Evolutionary conservation across 35 echinoderm and acorn worm species (phyloP), one percentile per base, ranked within the genome.

Genomic region (Lytechinus pictus): DNA sequence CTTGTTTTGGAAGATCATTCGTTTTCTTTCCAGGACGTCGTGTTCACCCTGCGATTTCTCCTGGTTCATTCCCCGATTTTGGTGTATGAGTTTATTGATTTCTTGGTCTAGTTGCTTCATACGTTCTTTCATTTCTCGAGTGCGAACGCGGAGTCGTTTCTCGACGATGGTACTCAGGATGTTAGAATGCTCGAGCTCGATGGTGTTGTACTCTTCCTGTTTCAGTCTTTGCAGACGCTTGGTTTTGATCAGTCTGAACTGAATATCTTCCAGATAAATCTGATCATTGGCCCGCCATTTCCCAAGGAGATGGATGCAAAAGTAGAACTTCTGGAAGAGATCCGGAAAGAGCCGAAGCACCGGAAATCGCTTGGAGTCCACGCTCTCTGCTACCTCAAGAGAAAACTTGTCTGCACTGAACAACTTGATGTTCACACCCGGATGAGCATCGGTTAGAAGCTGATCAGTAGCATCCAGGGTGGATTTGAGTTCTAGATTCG

Each of bases 291-390:
- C 97, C 1, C 98, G 95, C 98, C 98, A 99, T 95, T 95, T 97
- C 21, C 96, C 98, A 14, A 99, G 72, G 10, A 99, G 96, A 53
- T 98, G 97, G 24, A 98, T 92, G n/a, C 61, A 86, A 53, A 98
- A 97, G 92, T 99, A 96, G 52, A 99, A 99, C 93, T 99, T 99
- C 91, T 99, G 98, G 94, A 99, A 98, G 86, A 99, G 57, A 95
- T 99, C 98, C 8, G 98, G 98, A 52, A 98, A 97, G 27, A 99
- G 86, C 61, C 97, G 61, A 10, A 99, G 94, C 9, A 99, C 86
- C 16, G 98, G 98, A 27, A 97, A 99, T 53, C 97, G 72, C 87
- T 94, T 97, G 8, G 97, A 97, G 86, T 99, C 98, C 52, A 96
- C 96, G 5, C 97, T 98, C 86, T 99, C 97, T 2, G 98, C 97